Base-by-base conservation (phyloP, 2,888 invertebrate species). In the Andrena chrysosceles region DNA sequence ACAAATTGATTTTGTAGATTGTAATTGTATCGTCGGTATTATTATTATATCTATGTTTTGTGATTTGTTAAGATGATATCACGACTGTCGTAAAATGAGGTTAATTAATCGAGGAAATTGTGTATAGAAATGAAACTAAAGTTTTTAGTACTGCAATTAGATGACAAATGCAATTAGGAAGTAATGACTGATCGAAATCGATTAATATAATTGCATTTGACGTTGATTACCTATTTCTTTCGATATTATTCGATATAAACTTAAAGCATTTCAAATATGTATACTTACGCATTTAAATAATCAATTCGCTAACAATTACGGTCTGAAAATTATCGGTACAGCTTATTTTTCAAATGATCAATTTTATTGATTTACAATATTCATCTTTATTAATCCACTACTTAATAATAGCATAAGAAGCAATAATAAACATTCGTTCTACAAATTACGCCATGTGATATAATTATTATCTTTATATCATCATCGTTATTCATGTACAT, bases 341-440 rank as follows among this genome's bases (percentile, higher is more conserved):
- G 23, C 81, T 78, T 81, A 72, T 83, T 85, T 81, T 77, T 73
- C 83, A 87, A 83, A 85, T 78, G 75, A 82, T 88, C 77, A 70
- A 84, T 81, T 89, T 92, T 92, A 91, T 92, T 92, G 89, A 90
- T 90, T 91, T 91, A 92, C 91, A 92, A 92, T 91, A 90, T 88
- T 87, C 82, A 87, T 86, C 81, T 87, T 86, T 90, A 90, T 91
- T 91, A 90, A 90, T 90, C 91, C 88, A 91, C 90, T 91, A 92
- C 87, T 89, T 92, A 89, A 80, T 90, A 87, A 91, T 91, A 92
- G 90, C 90, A 91, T 90, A 90, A 92, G 92, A 92, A 92, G 92
- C 92, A 91, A 89, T 91, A 91, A 92, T 91, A 88, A 92, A 92
- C 91, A 93, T 93, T 92, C 89, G 91, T 91, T 90, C 91, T 93